These are phyloP conservation scores for Elgonia sp. DNA, from an alignment of 2,888 invertebrate genomes.

Conservation along the genomic window DNA sequence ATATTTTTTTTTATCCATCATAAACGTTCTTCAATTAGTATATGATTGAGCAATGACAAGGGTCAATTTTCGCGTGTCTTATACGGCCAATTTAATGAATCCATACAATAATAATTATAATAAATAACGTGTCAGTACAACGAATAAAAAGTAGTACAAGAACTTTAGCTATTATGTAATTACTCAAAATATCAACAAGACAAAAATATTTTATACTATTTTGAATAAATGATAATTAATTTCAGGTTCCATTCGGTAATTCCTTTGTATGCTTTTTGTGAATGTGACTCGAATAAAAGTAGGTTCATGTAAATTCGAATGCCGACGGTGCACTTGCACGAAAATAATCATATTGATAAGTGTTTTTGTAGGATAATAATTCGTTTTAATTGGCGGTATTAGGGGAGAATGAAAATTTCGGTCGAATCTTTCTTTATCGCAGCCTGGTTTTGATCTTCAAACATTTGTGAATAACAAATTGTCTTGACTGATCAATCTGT, in stretches of 20 bases:
- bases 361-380: too few relatives aligned
- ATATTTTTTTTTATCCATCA: background rate
- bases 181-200: background rate
- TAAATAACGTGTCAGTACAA: background rate
- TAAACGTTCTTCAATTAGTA: slow-evolving; percentile 23
- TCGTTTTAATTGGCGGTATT: too few relatives aligned
- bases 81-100: slow-evolving; percentile 13
- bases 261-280: background rate
- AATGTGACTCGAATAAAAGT: background rate
- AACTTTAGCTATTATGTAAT: too few relatives aligned
- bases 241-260: too few relatives aligned
- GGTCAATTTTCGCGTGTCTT: slow-evolving; percentile 47
- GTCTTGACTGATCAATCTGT: slow-evolving; percentile 18
- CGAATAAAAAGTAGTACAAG: too few relatives aligned
- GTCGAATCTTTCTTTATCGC: background rate
- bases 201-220: background rate
- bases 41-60: slow-evolving; percentile 26
- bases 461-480: slow-evolving; percentile 48
- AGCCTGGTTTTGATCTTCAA: slow-evolving; percentile 17
- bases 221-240: background rate
- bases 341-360: background rate
- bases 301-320: background rate
- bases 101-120: slow-evolving; percentile 13
- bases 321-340: background rate
- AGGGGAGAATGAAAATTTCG: too few relatives aligned